Conservation (phyloP, 2,888 invertebrate species). For the Coenonympha glycerion region DNA sequence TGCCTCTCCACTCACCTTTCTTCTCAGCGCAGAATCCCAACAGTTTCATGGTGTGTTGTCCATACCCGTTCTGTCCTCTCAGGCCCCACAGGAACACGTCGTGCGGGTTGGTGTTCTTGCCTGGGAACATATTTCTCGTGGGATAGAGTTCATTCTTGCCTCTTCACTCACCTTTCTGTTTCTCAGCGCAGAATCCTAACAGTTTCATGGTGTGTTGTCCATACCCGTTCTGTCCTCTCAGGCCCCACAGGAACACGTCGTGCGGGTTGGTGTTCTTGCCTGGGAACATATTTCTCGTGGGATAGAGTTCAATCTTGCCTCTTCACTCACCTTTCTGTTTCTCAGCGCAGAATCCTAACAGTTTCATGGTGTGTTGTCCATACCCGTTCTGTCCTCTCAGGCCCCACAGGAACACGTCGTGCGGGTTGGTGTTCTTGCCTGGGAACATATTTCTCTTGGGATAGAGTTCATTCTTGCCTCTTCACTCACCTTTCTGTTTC, state of each 20-base stretch:
- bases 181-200: conserved; percentile 29
- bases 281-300: too few relatives aligned
- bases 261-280: conserved; percentile 43
- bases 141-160: not conserved
- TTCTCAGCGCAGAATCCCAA: conserved; percentile 30
- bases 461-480: too few relatives aligned
- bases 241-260: conserved; percentile 71
- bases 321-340: conserved; percentile 44
- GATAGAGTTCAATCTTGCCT: too few relatives aligned
- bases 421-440: conserved; percentile 43
- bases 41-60: conserved; percentile 69
- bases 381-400: conserved; percentile 72
- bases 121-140: too few relatives aligned
- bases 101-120: conserved; percentile 40
- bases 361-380: conserved; percentile 68
- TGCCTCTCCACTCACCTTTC: conserved; percentile 35
- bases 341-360: conserved; percentile 30
- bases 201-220: conserved; percentile 71
- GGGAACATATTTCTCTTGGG: too few relatives aligned
- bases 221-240: conserved; percentile 72
- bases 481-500: conserved; percentile 43
- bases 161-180: conserved; percentile 36
- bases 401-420: conserved; percentile 73
- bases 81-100: conserved; percentile 74
- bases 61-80: conserved; percentile 70